phyloP scores from a whole-genome alignment of 2,797 vertebrate genomes.

The Lagothrix lagotricha region DNA sequence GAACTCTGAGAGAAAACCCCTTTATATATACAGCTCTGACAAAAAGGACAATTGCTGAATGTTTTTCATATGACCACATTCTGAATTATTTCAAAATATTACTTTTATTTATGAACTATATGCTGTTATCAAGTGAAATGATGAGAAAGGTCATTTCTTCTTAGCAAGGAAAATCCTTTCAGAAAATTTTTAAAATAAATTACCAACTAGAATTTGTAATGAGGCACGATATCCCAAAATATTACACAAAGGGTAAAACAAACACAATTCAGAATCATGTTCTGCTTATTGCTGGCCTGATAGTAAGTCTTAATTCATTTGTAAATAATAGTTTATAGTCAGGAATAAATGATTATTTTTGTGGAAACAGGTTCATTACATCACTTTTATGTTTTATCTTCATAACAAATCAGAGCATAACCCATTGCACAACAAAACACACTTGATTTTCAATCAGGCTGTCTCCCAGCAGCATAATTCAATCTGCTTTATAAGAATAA shows the following conservation, averaged over 20 bases:
- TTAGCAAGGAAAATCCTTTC: neutral
- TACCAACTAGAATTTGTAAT: neutral
- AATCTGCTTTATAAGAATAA: neutral
- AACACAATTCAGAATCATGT: neutral
- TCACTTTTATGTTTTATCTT: neutral
- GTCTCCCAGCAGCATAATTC: neutral
- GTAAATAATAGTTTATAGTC: neutral
- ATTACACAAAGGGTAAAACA: neutral
- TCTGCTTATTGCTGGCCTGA: neutral
- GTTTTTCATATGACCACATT: neutral
- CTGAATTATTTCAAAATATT: neutral
- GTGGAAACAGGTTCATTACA: neutral
- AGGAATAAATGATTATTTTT: neutral
- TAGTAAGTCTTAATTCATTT: constrained; percentile 27
- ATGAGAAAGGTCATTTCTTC: neutral
- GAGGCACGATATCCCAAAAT: neutral
- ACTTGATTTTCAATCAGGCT: neutral
- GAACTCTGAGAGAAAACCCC: neutral
- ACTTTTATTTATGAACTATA: constrained; percentile 32
- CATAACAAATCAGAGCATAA: neutral
- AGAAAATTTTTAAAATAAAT: constrained; percentile 37
- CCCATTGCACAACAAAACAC: neutral
- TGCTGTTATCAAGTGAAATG: constrained; percentile 31
- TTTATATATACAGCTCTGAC: neutral
- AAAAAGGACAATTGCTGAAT: neutral